Conservation (phyloP, 2,888 invertebrate genomes). For the Choristoneura rosaceana region DNA sequence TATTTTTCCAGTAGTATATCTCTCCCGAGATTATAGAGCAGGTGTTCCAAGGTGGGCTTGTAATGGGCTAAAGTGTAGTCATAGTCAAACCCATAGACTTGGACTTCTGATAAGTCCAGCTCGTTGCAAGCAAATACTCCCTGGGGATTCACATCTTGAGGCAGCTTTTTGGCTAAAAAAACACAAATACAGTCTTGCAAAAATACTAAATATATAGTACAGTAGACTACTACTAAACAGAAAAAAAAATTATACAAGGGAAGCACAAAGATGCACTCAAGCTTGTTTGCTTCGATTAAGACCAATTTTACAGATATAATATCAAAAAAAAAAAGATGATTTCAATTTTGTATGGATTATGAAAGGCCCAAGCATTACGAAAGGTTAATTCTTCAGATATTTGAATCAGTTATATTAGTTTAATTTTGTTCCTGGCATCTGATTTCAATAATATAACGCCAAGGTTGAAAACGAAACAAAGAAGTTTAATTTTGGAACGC, state of each 20-base stretch:
- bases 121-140: slow-evolving; percentile 99
- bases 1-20: slow-evolving; percentile 94
- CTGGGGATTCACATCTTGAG: slow-evolving; percentile 93
- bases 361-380: no score
- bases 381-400: no score
- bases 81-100: slow-evolving; percentile 99
- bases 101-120: slow-evolving; percentile 94
- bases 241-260: no score
- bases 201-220: background rate
- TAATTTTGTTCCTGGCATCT: slow-evolving; percentile 1
- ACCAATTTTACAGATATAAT: no score
- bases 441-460: background rate
- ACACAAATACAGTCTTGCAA: background rate
- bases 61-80: slow-evolving; percentile 99
- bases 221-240: no score
- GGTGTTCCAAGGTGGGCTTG: slow-evolving; percentile 93
- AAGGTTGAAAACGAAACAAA: slow-evolving; percentile 20
- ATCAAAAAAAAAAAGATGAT: no score
- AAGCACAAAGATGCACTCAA: no score
- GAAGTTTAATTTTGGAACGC: slow-evolving; percentile 38
- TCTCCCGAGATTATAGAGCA: slow-evolving; percentile 95
- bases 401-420: no score
- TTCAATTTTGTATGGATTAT: no score
- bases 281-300: no score
- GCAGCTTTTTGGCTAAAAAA: slow-evolving; percentile 91